Conservation (phyloP, 1,140 invertebrate genomes). For the Conus betulinus region DNA sequence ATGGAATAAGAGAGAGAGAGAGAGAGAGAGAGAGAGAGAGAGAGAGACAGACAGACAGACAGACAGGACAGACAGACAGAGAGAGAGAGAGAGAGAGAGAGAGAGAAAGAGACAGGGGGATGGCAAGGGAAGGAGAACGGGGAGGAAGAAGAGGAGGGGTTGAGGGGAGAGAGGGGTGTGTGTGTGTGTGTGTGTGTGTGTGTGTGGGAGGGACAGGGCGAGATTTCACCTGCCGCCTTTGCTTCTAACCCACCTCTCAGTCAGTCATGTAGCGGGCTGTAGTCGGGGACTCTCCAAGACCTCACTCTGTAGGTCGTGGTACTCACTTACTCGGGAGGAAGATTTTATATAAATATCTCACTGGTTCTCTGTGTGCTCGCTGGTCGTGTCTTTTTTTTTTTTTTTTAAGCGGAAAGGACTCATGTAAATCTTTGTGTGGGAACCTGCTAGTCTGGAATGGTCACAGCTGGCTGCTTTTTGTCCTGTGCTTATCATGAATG, state of each 20-base stretch:
- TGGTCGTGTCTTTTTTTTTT: not conserved
- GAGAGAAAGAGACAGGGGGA: constrained; percentile 1
- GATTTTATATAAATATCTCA: too few relatives aligned
- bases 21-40: not conserved
- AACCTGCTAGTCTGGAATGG: too few relatives aligned
- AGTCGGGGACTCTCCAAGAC: too few relatives aligned
- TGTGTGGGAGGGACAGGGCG: not conserved
- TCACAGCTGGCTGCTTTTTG: too few relatives aligned
- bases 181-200: not conserved
- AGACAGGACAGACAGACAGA: not conserved
- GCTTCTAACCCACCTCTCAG: too few relatives aligned
- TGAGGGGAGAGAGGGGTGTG: not conserved
- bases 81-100: constrained; percentile 5
- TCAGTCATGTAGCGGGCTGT: too few relatives aligned
- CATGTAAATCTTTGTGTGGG: too few relatives aligned
- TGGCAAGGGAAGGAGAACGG: not conserved
- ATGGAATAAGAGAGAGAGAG: not conserved
- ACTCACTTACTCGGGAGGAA: too few relatives aligned
- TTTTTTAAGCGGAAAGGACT: not conserved
- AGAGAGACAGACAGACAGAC: too few relatives aligned
- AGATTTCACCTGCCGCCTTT: not conserved
- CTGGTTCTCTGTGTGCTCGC: not conserved
- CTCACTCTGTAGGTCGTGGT: too few relatives aligned
- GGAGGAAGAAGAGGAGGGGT: not conserved
- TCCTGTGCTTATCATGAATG: too few relatives aligned